Conservation (phyloP, 2,888 invertebrate genomes). For the Diloba caeruleocephala region DNA sequence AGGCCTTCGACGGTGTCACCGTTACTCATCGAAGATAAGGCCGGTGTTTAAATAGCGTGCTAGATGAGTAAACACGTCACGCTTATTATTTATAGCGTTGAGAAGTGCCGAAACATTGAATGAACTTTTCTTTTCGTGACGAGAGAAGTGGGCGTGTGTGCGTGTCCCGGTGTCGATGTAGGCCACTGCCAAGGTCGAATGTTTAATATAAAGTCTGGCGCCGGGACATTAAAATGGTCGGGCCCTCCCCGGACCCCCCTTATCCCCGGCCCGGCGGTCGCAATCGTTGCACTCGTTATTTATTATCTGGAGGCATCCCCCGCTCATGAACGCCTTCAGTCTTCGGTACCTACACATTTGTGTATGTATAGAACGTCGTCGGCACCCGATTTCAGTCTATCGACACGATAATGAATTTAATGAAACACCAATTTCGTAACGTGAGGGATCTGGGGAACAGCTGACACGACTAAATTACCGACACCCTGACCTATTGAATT, state of each 20-base stretch:
- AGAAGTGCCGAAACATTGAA: conserved; percentile 82
- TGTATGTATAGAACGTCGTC: conserved; percentile 45
- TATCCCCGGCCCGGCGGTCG: conserved; percentile 80
- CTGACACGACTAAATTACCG: conserved; percentile 71
- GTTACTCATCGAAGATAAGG: conserved; percentile 67
- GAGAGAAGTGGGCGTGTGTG: conserved; percentile 84
- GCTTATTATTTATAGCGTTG: conserved; percentile 82
- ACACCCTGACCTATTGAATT: conserved; percentile 72
- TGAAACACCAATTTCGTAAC: conserved; percentile 55
- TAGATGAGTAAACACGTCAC: conserved; percentile 78
- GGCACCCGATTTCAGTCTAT: conserved; percentile 41
- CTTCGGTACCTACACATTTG: conserved; percentile 57
- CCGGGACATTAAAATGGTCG: conserved; percentile 89
- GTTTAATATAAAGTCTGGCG: conserved; percentile 89
- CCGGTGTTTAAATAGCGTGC: conserved; percentile 68
- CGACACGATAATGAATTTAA: conserved; percentile 53
- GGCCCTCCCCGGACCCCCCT: conserved; percentile 84
- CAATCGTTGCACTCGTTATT: conserved; percentile 89
- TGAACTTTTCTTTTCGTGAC: conserved; percentile 87
- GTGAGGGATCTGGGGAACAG: conserved; percentile 58
- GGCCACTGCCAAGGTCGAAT: conserved; percentile 89
- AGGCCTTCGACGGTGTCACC: conserved; percentile 65
- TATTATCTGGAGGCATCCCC: conserved; percentile 85
- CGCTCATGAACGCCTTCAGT: conserved; percentile 69
- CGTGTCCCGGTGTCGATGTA: conserved; percentile 87